A percentile compares a stretch with the other conserved stretches of the same genome.
phyloP scores from a whole-genome alignment of 2,113 vertebrate species.

The Glaucidium brasilianum region DNA sequence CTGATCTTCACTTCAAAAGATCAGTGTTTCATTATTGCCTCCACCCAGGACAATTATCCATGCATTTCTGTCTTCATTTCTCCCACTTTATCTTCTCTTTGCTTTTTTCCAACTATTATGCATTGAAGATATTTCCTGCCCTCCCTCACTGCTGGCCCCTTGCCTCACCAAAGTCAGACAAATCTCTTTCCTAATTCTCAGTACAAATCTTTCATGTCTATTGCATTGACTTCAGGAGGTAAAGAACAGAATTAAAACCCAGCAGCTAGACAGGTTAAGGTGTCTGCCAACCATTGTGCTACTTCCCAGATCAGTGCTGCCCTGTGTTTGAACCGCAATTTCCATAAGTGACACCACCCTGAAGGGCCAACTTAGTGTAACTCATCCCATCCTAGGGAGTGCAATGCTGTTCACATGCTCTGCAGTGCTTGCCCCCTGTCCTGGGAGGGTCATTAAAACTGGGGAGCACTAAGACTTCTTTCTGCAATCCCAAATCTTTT shows the following conservation, averaged over 20 bases:
- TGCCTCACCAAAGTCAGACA: background rate
- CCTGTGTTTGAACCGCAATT: background rate
- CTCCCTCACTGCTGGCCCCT: background rate
- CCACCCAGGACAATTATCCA: background rate
- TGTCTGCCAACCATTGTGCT: background rate
- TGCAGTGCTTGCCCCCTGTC: background rate
- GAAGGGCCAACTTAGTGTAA: background rate
- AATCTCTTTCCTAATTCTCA: background rate
- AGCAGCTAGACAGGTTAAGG: background rate
- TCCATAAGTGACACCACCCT: background rate
- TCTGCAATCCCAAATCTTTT: background rate
- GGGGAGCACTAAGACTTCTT: background rate
- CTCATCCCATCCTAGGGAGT: background rate
- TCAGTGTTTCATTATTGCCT: background rate
- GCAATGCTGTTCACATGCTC: background rate
- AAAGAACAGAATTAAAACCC: background rate
- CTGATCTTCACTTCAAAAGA: constrained; percentile 2
- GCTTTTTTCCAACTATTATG: background rate
- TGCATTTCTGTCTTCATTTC: constrained; percentile 1
- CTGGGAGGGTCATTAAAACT: accelerated
- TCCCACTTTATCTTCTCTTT: constrained; percentile 5
- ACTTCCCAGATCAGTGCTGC: background rate
- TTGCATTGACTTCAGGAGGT: background rate
- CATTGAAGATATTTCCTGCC: background rate
- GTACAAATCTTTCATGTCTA: background rate